Evolutionary conservation across 2,797 vertebrate species (phyloP), one percentile per base, ranked within the genome.

Genomic region (Limosa lapponica): DNA sequence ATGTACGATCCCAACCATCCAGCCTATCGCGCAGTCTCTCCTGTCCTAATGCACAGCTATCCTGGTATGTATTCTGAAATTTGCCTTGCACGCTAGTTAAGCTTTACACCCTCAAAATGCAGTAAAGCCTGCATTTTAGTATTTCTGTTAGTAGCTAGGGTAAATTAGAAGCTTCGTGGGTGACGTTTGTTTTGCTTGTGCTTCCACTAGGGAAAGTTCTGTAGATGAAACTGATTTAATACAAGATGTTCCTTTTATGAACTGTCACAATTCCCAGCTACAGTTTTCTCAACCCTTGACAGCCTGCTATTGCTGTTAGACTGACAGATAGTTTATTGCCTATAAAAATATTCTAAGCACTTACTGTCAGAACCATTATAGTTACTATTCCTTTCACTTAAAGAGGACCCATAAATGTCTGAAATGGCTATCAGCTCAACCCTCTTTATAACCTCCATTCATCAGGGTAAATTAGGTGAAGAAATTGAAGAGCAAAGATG

Each of bases 1-100:
- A 99, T 99, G 98, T 99, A 99, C 57, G 99, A 99, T 97, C 97
- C 99, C 49, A 97, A 98, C 92, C 99, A 99, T 97, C 98, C 98
- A 82, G 99, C 99, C 74, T 99, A 99, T 97, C 98, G 99, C 6
- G 99, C 99, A 87, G 98, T 99, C 86, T 99, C 99, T 94, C 99
- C 99, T 8, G 99, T 99, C 81, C 97, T 99, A 95, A 99, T 99
- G 98, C 99, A 99, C 98, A 99, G 98, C 82, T 99, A 99, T 97
- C 99, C 99, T 98, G 99, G 99, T 99, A 98, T 95, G 98, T 99
- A 99, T 98, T 98, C 94, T 95, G 90, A 94, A 83, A 62, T 43
- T 78, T 46, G 46, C 41, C 28, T 87, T 92, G 74, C 20, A 28
- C 2, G 0, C 13, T 74, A 30, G n/a, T 72, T 87, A 89, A 72